Conservation (phyloP, 23 tunicate species). For the Diplosoma virens region DNA sequence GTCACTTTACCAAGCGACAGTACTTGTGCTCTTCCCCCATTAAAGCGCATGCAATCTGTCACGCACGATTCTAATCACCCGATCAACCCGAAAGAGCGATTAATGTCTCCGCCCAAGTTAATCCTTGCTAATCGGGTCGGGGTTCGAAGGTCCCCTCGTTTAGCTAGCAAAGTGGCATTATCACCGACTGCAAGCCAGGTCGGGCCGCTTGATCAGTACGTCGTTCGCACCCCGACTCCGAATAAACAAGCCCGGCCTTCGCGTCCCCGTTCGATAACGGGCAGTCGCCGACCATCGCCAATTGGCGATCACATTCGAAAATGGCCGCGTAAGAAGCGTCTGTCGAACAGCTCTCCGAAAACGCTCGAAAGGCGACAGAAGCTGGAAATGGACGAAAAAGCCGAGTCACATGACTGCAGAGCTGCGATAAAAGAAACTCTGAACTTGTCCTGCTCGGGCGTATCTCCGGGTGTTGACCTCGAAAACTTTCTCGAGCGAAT, state of each 20-base stretch:
- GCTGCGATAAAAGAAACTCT: too few species aligned
- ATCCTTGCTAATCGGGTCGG: background rate
- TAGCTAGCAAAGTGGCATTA: constrained; percentile 1
- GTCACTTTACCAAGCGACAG: too few species aligned
- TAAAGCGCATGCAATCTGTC: too few species aligned
- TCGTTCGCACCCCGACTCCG: constrained; percentile 56
- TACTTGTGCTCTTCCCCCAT: too few species aligned
- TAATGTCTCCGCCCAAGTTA: constrained; percentile 4
- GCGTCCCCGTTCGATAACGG: background rate
- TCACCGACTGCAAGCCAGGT: background rate
- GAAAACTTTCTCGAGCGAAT: background rate
- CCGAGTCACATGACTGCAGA: too few species aligned
- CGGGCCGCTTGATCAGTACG: constrained; percentile 51
- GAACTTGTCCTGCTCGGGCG: background rate
- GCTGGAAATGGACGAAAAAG: too few species aligned
- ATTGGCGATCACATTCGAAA: constrained; percentile 59
- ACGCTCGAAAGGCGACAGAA: background rate
- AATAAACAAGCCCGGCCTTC: background rate
- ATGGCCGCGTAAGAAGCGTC: constrained; percentile 68
- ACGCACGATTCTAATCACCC: too few species aligned
- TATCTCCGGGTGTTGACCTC: background rate
- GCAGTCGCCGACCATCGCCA: constrained; percentile 43
- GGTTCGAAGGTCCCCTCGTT: background rate
- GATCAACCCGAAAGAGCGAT: too few species aligned
- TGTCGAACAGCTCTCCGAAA: constrained; percentile 8